A percentile compares a stretch with the other conserved stretches of the same genome.
These are phyloP conservation scores for Crotalus helleri DNA, from an alignment of 2,113 vertebrate genomes.

Conservation along the genomic window DNA sequence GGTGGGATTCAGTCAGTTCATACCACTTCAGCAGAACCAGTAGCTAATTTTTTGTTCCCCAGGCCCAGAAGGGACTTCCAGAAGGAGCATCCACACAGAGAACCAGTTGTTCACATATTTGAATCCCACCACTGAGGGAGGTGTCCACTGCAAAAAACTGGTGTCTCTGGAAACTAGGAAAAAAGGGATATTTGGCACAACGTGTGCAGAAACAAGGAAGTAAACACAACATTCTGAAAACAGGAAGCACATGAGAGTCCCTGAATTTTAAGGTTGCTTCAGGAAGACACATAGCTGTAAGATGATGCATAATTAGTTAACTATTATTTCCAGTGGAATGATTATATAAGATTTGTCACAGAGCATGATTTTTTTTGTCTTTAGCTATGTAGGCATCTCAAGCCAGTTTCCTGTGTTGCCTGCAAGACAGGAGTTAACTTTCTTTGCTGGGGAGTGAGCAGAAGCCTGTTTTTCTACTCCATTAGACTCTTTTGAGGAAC, in stretches of 20 bases:
- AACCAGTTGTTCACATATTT: too few species aligned
- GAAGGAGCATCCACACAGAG: too few species aligned
- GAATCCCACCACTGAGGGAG: background rate
- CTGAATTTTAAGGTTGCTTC: background rate
- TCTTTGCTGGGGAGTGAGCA: background rate
- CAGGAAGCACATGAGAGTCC: background rate
- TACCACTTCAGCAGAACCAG: too few species aligned
- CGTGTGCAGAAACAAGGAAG: background rate
- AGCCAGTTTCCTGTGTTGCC: background rate
- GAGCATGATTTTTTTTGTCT: background rate
- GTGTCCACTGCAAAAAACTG: background rate
- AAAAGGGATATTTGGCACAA: background rate
- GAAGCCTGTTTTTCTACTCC: conserved; percentile 18
- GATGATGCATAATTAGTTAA: background rate
- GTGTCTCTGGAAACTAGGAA: background rate
- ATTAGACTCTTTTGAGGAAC: background rate
- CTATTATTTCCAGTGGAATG: conserved; percentile 10
- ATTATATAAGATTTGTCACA: background rate
- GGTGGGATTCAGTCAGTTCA: too few species aligned
- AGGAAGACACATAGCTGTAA: background rate
- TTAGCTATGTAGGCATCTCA: background rate
- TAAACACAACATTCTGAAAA: conserved; percentile 1
- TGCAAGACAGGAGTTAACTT: conserved; percentile 8
- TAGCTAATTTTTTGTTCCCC: too few species aligned
- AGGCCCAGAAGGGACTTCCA: too few species aligned